A percentile compares a stretch with the other conserved stretches of the same genome.
phyloP scores from a whole-genome alignment of 2,113 vertebrate genomes.

The Leucopternis melanops region DNA sequence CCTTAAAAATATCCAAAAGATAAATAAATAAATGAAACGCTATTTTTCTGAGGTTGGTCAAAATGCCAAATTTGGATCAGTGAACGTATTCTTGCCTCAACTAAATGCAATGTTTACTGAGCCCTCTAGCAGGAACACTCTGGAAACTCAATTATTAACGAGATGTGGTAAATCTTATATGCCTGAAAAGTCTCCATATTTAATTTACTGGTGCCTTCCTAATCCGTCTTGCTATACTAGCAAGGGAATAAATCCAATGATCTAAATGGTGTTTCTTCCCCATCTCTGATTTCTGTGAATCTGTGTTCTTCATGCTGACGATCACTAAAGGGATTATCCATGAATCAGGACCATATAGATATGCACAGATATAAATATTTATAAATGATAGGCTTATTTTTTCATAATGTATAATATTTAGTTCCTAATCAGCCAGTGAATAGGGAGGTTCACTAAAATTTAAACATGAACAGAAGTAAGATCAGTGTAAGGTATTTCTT shows the following conservation, averaged over 20 bases:
- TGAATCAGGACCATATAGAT: background rate
- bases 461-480: background rate
- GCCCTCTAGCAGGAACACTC: background rate
- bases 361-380: background rate
- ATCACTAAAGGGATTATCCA: background rate
- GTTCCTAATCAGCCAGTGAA: background rate
- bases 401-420: background rate
- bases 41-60: background rate
- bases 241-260: background rate
- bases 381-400: background rate
- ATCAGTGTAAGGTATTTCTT: background rate
- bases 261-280: background rate
- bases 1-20: background rate
- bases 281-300: background rate
- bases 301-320: background rate
- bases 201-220: background rate
- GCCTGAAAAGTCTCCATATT: background rate
- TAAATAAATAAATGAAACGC: background rate
- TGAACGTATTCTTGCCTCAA: background rate
- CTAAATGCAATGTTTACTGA: background rate
- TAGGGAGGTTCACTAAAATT: background rate
- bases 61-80: background rate
- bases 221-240: background rate
- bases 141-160: slow-evolving; percentile 22
- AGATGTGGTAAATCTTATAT: background rate